These are phyloP conservation scores for Phrynosoma platyrhinos DNA, from an alignment of 2,113 vertebrate species.

Conservation along the genomic window DNA sequence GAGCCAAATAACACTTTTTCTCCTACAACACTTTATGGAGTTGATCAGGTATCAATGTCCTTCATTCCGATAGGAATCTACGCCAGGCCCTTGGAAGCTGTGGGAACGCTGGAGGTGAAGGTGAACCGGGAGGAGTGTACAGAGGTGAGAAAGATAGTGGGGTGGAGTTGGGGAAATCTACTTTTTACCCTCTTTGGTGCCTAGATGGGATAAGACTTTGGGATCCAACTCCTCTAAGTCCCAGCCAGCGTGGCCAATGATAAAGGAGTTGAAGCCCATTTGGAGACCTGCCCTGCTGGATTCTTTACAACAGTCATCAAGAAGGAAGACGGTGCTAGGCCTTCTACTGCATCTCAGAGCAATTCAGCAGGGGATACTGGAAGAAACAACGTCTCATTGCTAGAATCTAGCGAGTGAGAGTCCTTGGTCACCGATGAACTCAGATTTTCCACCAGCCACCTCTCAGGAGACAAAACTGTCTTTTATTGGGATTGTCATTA, in stretches of 20 bases:
- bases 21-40: no score
- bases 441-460: neutral
- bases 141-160: slow-evolving; percentile 72
- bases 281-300: no score
- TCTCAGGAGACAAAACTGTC: neutral
- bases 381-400: neutral
- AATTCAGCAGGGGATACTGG: neutral
- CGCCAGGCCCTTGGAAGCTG: slow-evolving; percentile 58
- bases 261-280: no score
- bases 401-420: neutral
- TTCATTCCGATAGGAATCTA: slow-evolving; percentile 55
- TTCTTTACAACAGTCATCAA: no score
- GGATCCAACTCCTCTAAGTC: no score
- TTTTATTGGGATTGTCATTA: neutral
- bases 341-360: neutral
- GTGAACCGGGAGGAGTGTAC: slow-evolving; percentile 66
- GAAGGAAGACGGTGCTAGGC: neutral
- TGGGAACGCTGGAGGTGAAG: slow-evolving; percentile 58
- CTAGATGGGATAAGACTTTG: no score
- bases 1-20: no score
- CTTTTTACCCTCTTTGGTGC: no score
- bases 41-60: no score
- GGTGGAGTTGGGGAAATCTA: no score
- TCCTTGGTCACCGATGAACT: slow-evolving; percentile 2
- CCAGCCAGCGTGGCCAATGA: no score